Conservation (phyloP, 1,140 invertebrate species). For the Cotesia vestalis region DNA sequence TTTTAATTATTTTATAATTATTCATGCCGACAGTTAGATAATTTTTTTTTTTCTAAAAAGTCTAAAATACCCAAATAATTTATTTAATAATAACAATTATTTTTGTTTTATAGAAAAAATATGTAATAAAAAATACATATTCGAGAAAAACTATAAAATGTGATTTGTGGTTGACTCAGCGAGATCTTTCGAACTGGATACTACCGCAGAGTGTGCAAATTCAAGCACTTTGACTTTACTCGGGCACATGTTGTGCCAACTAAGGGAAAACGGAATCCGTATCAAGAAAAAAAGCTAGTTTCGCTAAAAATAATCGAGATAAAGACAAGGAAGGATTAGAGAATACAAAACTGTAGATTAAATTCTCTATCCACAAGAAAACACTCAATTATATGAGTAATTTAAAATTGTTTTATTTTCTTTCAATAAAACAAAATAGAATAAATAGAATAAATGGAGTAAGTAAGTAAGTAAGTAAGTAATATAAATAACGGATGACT, state of each 20-base stretch:
- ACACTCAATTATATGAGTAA: conserved; percentile 17
- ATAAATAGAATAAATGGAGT: neutral
- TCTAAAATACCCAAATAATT: too few species aligned
- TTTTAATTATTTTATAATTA: too few species aligned
- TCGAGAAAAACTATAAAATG: conserved; percentile 55
- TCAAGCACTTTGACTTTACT: conserved; percentile 62
- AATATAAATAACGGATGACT: neutral
- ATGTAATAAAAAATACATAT: conserved; percentile 57
- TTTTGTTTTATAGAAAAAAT: conserved; percentile 18
- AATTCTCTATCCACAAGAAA: conserved; percentile 47
- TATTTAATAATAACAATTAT: too few species aligned
- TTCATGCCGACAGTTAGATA: too few species aligned
- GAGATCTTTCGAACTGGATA: conserved; percentile 53
- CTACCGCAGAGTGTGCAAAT: conserved; percentile 58
- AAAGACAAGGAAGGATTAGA: conserved; percentile 6
- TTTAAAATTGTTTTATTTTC: too few species aligned
- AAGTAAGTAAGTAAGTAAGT: too few species aligned
- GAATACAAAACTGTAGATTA: conserved; percentile 44
- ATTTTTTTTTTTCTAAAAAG: too few species aligned
- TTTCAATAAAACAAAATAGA: too few species aligned
- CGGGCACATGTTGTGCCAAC: conserved; percentile 65
- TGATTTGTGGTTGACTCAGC: conserved; percentile 61
- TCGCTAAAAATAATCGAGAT: conserved; percentile 11
- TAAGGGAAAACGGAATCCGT: conserved; percentile 60
- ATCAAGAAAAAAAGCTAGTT: conserved; percentile 48